Percentiles rank a stretch among this genome's conserved stretches.
Conservation (phyloP, 2,797 vertebrate genomes). For the Danio choprae region DNA sequence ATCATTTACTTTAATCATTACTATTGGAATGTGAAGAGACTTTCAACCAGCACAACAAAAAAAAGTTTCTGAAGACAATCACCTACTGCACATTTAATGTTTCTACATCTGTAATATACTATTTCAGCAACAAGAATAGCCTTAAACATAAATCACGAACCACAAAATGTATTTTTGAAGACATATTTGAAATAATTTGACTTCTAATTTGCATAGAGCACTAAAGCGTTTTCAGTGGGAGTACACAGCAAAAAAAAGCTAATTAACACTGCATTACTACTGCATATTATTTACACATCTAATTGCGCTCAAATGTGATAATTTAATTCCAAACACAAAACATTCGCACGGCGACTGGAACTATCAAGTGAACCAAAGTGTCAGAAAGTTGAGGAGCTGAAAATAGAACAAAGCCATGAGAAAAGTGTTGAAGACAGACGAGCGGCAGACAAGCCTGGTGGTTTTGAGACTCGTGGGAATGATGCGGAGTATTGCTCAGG, state of each 20-base stretch:
- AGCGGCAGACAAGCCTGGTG: background rate
- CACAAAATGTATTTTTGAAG: background rate
- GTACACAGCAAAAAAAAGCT: background rate
- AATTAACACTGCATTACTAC: background rate
- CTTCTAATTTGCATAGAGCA: background rate
- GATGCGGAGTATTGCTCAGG: conserved; percentile 29
- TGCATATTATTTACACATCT: background rate
- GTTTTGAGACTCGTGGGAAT: conserved; percentile 25
- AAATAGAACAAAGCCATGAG: conserved; percentile 15
- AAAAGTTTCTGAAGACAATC: too few relatives aligned
- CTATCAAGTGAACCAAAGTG: background rate
- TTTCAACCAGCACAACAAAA: too few relatives aligned
- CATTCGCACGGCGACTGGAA: background rate
- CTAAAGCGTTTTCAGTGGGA: background rate
- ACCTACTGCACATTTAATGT: too few relatives aligned
- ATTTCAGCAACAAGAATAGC: background rate
- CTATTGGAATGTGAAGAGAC: too few relatives aligned
- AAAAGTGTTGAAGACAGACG: background rate
- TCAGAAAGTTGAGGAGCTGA: background rate
- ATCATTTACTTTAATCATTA: too few relatives aligned
- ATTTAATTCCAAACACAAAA: background rate
- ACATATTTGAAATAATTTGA: background rate
- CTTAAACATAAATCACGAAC: background rate
- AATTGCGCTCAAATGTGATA: background rate
- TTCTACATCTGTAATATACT: background rate